phyloP scores from a whole-genome alignment of 2,888 invertebrate genomes.

The Ectropis crepuscularia region DNA sequence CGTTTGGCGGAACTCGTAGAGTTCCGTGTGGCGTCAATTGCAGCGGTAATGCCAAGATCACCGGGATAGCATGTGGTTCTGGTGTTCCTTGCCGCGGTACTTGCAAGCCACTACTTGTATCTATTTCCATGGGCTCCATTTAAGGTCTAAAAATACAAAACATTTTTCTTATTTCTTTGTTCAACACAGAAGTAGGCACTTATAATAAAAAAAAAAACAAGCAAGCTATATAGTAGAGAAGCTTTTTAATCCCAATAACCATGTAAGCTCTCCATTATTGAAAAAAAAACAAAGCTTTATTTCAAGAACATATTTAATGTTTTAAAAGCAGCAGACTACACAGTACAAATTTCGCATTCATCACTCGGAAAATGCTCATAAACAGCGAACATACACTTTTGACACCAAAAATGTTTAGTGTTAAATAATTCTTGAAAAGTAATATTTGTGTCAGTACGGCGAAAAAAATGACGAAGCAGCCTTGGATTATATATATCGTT shows the following conservation, averaged over 20 bases:
- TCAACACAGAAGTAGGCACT: constrained; percentile 6
- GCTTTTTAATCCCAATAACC: constrained; percentile 11
- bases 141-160: constrained; percentile 18
- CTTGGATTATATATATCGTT: too few species aligned
- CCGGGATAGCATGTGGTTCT: constrained; percentile 24
- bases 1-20: constrained; percentile 29
- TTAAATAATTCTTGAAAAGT: constrained; percentile 15
- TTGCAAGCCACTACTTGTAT: constrained; percentile 8
- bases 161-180: constrained; percentile 13
- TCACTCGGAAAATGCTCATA: constrained; percentile 23
- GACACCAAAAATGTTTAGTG: constrained; percentile 18
- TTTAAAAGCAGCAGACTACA: constrained; percentile 15
- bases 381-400: constrained; percentile 24
- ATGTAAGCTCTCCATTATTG: constrained; percentile 7
- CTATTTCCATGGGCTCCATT: constrained; percentile 27
- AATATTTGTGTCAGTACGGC: constrained; percentile 25
- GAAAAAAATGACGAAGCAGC: constrained; percentile 27
- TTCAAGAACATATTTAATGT: constrained; percentile 21
- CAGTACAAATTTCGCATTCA: constrained; percentile 21
- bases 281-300: constrained; percentile 15
- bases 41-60: constrained; percentile 29
- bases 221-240: constrained; percentile 8
- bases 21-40: constrained; percentile 29
- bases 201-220: too few species aligned
- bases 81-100: constrained; percentile 20